Conservation (phyloP, 2,113 vertebrate species). For the Brachypteracias leptosomus region DNA sequence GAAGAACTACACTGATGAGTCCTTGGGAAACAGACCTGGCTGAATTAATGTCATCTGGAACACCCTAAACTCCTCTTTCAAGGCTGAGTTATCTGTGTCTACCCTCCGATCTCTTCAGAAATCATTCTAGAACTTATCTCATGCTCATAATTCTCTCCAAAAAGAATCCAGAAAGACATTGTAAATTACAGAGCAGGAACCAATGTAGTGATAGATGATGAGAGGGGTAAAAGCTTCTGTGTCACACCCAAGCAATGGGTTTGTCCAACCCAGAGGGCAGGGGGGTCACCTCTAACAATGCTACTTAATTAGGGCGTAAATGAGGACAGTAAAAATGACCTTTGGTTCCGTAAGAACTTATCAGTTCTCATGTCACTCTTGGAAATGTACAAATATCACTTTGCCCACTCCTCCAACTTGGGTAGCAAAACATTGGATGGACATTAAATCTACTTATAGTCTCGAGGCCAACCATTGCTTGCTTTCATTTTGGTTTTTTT, state of each 20-base stretch:
- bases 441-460: background rate
- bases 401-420: background rate
- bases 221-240: background rate
- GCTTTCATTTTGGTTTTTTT: background rate
- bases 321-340: background rate
- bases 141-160: background rate
- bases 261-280: too few relatives aligned
- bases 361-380: background rate
- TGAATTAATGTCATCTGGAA: background rate
- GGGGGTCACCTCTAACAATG: background rate
- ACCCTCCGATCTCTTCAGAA: background rate
- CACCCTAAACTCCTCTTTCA: too few relatives aligned
- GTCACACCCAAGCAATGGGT: too few relatives aligned
- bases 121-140: background rate
- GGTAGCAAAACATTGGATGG: accelerated
- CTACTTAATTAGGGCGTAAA: background rate
- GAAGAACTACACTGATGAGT: background rate
- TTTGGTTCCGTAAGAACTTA: too few relatives aligned
- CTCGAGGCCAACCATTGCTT: background rate
- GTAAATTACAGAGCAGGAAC: background rate
- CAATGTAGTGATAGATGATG: too few relatives aligned
- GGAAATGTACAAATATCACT: background rate
- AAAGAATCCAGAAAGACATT: background rate
- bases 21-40: background rate
- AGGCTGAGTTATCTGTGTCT: too few relatives aligned